Base-by-base conservation (phyloP, 2,888 invertebrate species). In the Clanis bilineata region DNA sequence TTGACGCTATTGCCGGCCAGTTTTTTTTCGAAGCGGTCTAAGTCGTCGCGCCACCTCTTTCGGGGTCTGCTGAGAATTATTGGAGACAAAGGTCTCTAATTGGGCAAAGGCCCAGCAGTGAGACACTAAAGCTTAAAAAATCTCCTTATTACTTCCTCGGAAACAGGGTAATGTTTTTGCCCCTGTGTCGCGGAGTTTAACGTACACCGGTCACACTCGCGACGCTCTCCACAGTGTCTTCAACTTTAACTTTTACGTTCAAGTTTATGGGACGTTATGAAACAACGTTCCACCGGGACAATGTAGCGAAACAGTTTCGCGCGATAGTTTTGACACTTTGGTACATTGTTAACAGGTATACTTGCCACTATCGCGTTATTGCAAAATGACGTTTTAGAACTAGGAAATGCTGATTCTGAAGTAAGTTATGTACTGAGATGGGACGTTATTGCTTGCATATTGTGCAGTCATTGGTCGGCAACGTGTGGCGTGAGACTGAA, bases 231-330 rank as follows among this genome's bases (percentile, higher is more conserved):
- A 60, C 59, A 60, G 55, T 58, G 23, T 1, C 6, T 59, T 28
- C 58, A 56, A 1, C 60, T 66, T 62, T 69, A 62, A 71, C 69
- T 69, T 76, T 76, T 70, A 76, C 74, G 80, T 79, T 80, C 73
- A 80, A 86, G 84, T 86, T 87, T 86, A 86, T 79, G 77, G 77
- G 76, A 79, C 82, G 79, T 83, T 83, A 84, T 83, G 83, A 80
- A 84, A 82, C 82, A 79, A 71, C 76, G 74, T 67, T 73, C 79
- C 80, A 58, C 51, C 69, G 85, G 83, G 82, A 85, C 84, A 82
- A 73, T 80, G 81, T 82, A 82, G 73, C 78, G 70, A 80, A 83
- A 86, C 83, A 82, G 82, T 85, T 84, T 81, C 71, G 71, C 67
- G 66, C 79, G 71, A 77, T 83, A 85, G 84, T 84, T 87, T 82